These are phyloP conservation scores for Elephas maximus DNA, from an alignment of 2,113 vertebrate species.

Conservation along the genomic window DNA sequence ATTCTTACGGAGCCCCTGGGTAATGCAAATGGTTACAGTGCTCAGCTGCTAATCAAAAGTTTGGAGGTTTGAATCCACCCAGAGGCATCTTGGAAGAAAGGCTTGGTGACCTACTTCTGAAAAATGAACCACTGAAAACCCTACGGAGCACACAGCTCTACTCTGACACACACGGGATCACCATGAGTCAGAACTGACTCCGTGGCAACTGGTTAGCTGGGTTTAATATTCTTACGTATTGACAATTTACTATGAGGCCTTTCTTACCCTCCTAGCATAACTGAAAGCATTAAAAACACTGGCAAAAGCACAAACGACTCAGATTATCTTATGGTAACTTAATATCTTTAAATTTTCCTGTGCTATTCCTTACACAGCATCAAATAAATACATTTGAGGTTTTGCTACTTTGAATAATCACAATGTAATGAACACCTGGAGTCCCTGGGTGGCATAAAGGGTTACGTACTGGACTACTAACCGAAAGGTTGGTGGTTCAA, in stretches of 20 bases:
- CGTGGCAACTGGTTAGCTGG: background rate
- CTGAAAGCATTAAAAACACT: background rate
- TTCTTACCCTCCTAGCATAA: background rate
- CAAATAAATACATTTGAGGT: background rate
- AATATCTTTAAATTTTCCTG: background rate
- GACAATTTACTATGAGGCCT: background rate
- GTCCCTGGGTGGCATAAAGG: too few relatives aligned
- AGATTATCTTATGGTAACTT: background rate
- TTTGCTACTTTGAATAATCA: slow-evolving; percentile 23
- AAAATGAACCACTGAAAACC: background rate
- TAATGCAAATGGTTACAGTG: background rate
- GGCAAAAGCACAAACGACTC: background rate
- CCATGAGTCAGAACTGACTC: background rate
- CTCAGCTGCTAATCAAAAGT: too few relatives aligned
- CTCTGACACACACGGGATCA: background rate
- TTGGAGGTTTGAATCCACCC: too few relatives aligned
- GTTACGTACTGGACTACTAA: too few relatives aligned
- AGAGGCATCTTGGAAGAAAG: background rate
- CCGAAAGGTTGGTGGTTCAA: too few relatives aligned
- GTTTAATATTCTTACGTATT: background rate
- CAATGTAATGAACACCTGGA: background rate
- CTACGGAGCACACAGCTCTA: background rate
- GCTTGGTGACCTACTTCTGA: background rate
- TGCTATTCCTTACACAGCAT: background rate
- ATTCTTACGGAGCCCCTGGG: background rate